phyloP scores from a whole-genome alignment of 2,888 invertebrate species.

The Mythimna impura region DNA sequence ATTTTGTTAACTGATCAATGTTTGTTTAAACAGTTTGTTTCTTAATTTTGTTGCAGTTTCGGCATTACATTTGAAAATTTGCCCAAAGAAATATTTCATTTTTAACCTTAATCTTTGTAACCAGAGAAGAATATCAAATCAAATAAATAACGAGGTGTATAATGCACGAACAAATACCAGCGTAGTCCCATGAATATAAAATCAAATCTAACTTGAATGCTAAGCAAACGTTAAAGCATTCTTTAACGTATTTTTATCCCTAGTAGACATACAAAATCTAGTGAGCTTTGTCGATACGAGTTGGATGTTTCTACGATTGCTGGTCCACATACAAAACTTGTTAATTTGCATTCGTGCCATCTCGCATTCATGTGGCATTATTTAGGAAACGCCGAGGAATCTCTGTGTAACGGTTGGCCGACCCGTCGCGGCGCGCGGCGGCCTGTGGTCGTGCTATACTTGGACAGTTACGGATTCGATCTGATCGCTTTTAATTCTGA shows the following conservation, averaged over 20 bases:
- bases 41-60: slow-evolving; percentile 8
- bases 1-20: slow-evolving; percentile 40
- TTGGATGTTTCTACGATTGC: slow-evolving; percentile 57
- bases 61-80: background rate
- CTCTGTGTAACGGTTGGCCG: slow-evolving; percentile 79
- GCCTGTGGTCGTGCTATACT: slow-evolving; percentile 55
- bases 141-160: slow-evolving; percentile 16
- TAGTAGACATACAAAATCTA: slow-evolving; percentile 54
- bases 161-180: slow-evolving; percentile 18
- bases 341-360: slow-evolving; percentile 82
- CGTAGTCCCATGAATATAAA: slow-evolving; percentile 47
- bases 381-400: slow-evolving; percentile 82
- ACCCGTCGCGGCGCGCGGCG: slow-evolving; percentile 68
- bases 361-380: slow-evolving; percentile 80
- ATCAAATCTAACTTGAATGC: slow-evolving; percentile 39
- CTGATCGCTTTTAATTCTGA: slow-evolving; percentile 41
- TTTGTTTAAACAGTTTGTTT: slow-evolving; percentile 22
- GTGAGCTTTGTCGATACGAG: slow-evolving; percentile 56
- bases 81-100: background rate
- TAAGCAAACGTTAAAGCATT: slow-evolving; percentile 39
- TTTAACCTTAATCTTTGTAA: background rate
- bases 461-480: slow-evolving; percentile 40
- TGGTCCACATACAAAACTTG: slow-evolving; percentile 77
- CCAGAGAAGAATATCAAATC: background rate
- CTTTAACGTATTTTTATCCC: slow-evolving; percentile 60